A percentile compares a stretch with the other conserved stretches of the same genome.
phyloP scores from a whole-genome alignment of 64 coral and sea anemone genomes.

The Platygyra sinensis region DNA sequence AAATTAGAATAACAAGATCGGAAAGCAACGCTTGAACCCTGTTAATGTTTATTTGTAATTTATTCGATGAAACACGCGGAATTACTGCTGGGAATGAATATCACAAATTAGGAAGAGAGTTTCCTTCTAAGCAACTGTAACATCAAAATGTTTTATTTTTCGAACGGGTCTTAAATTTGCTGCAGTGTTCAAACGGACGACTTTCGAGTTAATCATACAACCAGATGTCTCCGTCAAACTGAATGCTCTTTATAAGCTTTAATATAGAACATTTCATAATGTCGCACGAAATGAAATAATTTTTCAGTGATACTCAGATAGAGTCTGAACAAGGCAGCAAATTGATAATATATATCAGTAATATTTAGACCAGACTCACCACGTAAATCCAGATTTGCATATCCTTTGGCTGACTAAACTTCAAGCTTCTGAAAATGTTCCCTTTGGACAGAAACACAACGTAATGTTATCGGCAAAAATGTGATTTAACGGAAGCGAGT shows the following conservation, averaged over 20 bases:
- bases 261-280: no score
- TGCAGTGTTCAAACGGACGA: no score
- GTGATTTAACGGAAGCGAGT: not conserved
- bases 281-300: no score
- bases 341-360: not conserved
- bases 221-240: no score
- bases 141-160: no score
- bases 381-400: slow-evolving; percentile 53
- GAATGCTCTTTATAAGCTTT: no score
- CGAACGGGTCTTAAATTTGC: no score
- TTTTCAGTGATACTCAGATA: no score
- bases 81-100: not conserved
- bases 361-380: not conserved
- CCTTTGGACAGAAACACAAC: not conserved
- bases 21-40: not conserved
- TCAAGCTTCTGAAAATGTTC: not conserved
- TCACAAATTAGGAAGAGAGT: no score
- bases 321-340: no score
- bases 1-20: not conserved
- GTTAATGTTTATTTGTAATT: slow-evolving; percentile 24
- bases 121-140: no score
- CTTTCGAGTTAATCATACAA: no score
- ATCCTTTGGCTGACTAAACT: not conserved
- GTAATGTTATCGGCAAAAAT: not conserved
- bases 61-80: not conserved